A percentile compares a stretch with the other conserved stretches of the same genome.
These are phyloP conservation scores for Lampris megalopsis DNA, from an alignment of 2,113 vertebrate species.

Conservation along the genomic window DNA sequence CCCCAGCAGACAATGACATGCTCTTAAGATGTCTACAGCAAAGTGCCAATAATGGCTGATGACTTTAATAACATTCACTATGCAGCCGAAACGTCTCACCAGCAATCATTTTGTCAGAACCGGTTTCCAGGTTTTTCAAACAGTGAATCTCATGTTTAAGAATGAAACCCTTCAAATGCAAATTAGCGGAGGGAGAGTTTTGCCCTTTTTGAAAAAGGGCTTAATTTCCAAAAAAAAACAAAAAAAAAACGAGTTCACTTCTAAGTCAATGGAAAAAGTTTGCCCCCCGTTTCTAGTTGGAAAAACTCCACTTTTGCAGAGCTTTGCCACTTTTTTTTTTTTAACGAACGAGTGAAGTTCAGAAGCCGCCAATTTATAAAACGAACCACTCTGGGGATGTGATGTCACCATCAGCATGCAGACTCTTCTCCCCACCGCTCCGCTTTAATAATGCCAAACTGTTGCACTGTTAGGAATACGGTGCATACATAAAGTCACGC, in stretches of 20 bases:
- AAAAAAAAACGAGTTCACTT: constrained; percentile 24
- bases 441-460: constrained; percentile 57
- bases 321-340: constrained; percentile 38
- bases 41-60: no score
- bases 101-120: constrained; percentile 49
- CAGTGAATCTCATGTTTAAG: constrained; percentile 11
- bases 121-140: constrained; percentile 29
- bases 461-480: constrained; percentile 47
- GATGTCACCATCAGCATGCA: background rate
- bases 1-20: no score
- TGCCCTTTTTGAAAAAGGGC: background rate
- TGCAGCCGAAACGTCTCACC: background rate
- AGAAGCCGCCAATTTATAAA: constrained; percentile 29
- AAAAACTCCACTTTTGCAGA: background rate
- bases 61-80: no score
- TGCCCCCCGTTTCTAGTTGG: background rate
- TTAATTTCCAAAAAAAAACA: constrained; percentile 11
- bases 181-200: constrained; percentile 40
- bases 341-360: constrained; percentile 40
- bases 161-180: constrained; percentile 36
- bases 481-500: constrained; percentile 18
- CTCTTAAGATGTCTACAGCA: no score
- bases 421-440: background rate
- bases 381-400: constrained; percentile 9
- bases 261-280: constrained; percentile 45